Base-by-base conservation (phyloP, 2,797 vertebrate genomes). In the Poeciliopsis infans region DNA sequence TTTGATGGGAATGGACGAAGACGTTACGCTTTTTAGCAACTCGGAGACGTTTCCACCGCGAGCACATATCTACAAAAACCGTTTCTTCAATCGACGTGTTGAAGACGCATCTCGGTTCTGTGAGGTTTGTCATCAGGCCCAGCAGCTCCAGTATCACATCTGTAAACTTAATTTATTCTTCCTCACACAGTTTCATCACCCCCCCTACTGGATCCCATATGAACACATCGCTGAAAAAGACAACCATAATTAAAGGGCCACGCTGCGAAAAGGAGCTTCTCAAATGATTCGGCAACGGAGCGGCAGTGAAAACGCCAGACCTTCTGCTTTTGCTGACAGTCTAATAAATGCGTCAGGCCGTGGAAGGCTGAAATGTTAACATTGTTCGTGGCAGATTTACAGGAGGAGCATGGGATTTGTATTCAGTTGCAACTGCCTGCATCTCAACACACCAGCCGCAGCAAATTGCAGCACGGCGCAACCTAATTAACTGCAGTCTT, bases 331-430 rank as follows among this genome's bases (percentile, higher is more conserved):
- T 23, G 78, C 64, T 91, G 92, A 94, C 90, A 93, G 87, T 72
- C 83, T 88, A 86, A 92, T 91, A 81, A 85, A 88, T 81, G 86
- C 87, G 79, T 77, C 82, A 76, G 51, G 83, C 83, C 45, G 70
- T 78, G 46, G 88, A 82, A 87, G 84, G 83, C 89, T 88, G 82
- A 85, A 80, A 82, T 80, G 74, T 85, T 80, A 71, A 72, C 82
- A 77, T 87, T 76, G 84, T 84, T 83, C 51, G 74, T 77, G 79
- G 72, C 80, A 79, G 74, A 86, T 84, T 85, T 86, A 82, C 87
- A 87, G 79, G 81, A 69, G 74, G 82, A 76, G 81, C 85, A 74
- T 75, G 3, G 41, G 43, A 85, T 81, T 73, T 59, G 55, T 61
- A 87, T 89, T 85, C 33, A 64, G 51, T 75, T 82, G 81, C 66